Evolutionary conservation across 2,888 invertebrate species (phyloP), one percentile per base, ranked within the genome.

Genomic region (Operophtera brumata): DNA sequence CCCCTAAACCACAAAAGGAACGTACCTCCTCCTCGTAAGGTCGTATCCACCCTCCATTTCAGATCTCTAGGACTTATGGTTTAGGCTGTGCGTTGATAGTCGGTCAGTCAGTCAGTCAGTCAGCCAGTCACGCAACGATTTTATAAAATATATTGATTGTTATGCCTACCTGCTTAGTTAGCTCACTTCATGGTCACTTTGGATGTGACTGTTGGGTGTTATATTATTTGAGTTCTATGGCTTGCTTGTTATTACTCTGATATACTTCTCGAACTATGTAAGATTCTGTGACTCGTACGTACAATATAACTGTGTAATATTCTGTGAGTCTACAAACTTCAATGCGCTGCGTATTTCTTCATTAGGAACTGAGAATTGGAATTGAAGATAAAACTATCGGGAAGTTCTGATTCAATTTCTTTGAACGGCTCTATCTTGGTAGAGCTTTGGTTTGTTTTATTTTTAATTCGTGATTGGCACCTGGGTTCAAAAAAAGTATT

Each of bases 261-360:
- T 41, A 5, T 41, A 41, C 12, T 35, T 35, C 35, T 34, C 37
- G 9, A 34, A 41, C 49, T 43, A 49, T 28, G 41, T 34, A 11
- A 20, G 2, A 42, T 44, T 26, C 14, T 52, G 28, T 30, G 32
- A 14, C 32, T 47, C 43, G n/a, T n/a, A n/a, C n/a, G n/a, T n/a
- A n/a, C n/a, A n/a, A n/a, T n/a, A n/a, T n/a, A 34, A 41, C 49
- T 43, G 43, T 28, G 41, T 34, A 11, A 20, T 5, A 42, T 44
- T 26, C 14, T 52, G 28, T 30, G 32, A 14, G 32, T 47, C 43
- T 25, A 59, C 61, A 52, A 52, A 37, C 58, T 56, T 58, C 54
- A 64, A 34, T 52, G 40, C 60, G 57, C 60, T 57, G 48, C 64
- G 62, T 73, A 65, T 70, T 66, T 72, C 70, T 69, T 70, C 66